A percentile compares a stretch with the other conserved stretches of the same genome.
Conservation (phyloP, 2,888 invertebrate genomes). For the Macroteleia sp. region DNA sequence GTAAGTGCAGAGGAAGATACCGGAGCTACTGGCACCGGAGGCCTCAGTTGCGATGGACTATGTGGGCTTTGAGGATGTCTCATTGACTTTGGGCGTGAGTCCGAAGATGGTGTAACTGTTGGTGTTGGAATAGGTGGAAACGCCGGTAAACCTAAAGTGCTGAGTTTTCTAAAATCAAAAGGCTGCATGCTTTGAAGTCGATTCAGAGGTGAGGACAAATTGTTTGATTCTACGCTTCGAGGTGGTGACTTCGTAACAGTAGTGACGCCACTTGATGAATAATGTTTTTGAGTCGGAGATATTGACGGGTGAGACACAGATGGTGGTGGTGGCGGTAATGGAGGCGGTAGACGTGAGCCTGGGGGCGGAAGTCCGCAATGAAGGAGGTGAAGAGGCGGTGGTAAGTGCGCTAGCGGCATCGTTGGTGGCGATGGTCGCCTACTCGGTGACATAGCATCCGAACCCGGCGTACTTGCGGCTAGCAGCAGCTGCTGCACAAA, state of each 20-base stretch:
- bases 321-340: conserved; percentile 79
- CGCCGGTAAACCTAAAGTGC: conserved; percentile 86
- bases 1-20: conserved; percentile 78
- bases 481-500: conserved; percentile 88
- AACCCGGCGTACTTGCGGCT: conserved; percentile 85
- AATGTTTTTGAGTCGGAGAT: conserved; percentile 85
- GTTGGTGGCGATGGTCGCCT: conserved; percentile 88
- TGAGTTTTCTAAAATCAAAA: conserved; percentile 94
- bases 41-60: conserved; percentile 75
- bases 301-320: conserved; percentile 83
- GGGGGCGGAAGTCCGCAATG: conserved; percentile 84
- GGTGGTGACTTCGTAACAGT: conserved; percentile 86
- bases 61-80: conserved; percentile 79
- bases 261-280: conserved; percentile 80
- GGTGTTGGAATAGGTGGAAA: conserved; percentile 83
- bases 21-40: conserved; percentile 78
- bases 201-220: conserved; percentile 89
- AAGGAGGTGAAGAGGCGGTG: conserved; percentile 81
- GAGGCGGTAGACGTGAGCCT: conserved; percentile 82
- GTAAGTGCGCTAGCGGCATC: conserved; percentile 83
- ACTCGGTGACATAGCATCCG: conserved; percentile 88
- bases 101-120: conserved; percentile 44
- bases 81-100: conserved; percentile 62
- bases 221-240: conserved; percentile 85
- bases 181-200: conserved; percentile 98